Evolutionary conservation across 2,888 invertebrate species (phyloP).

Genomic region (Aspidiotus destructor): DNA sequence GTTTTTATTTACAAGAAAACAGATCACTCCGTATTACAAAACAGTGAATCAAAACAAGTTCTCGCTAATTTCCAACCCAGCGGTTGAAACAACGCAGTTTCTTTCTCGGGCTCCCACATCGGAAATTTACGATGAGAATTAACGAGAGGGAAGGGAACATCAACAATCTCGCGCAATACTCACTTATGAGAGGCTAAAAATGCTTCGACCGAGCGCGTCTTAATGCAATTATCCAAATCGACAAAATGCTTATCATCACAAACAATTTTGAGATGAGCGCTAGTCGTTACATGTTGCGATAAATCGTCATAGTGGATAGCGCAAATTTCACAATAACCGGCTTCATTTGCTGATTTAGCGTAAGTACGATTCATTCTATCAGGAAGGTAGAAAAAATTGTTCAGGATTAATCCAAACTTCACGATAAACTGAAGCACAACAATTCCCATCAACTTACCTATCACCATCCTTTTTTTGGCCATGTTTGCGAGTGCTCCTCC

Average conservation of each 20-base stretch:
- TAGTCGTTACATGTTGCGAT: constrained; percentile 60
- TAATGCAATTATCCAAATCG: constrained; percentile 61
- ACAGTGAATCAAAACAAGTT: no score
- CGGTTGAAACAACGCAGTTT: no score
- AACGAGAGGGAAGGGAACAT: background rate
- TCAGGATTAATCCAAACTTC: background rate
- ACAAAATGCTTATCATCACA: constrained; percentile 65
- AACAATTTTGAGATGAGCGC: constrained; percentile 63
- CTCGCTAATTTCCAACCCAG: no score
- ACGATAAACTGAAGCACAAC: background rate
- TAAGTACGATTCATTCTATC: constrained; percentile 28
- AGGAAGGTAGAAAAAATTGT: background rate
- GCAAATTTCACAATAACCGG: constrained; percentile 72
- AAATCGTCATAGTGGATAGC: constrained; percentile 62
- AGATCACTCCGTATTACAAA: no score
- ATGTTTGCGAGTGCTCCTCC: constrained; percentile 19
- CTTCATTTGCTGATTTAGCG: constrained; percentile 31
- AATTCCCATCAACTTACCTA: constrained; percentile 8
- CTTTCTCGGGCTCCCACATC: background rate
- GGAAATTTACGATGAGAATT: background rate
- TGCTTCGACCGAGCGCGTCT: constrained; percentile 45
- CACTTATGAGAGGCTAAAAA: constrained; percentile 27
- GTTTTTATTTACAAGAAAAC: no score
- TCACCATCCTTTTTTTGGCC: constrained; percentile 26
- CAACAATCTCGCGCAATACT: constrained; percentile 1